Evolutionary conservation across 2,888 invertebrate genomes (phyloP), one percentile per base, ranked within the genome.

Genomic region (Lysandra bellargus): DNA sequence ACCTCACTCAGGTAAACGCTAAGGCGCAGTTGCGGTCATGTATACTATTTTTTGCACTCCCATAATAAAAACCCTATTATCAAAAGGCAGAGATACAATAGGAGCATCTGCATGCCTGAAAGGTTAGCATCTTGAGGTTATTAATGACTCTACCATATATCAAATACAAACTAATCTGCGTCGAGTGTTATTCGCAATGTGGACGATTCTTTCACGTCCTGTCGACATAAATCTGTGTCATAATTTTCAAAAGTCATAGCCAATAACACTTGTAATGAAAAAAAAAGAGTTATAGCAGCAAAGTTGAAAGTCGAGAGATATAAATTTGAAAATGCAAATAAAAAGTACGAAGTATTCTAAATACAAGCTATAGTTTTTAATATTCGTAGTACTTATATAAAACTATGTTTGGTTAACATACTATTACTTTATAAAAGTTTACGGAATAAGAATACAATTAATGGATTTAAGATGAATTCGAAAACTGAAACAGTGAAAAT

Each of bases 11-110:
- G 85, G 84, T 84, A 85, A 85, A 84, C 85, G 85, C 84, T 84
- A 74, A 79, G 74, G 75, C 75, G 79, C 44, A 30, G 61, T 79
- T 76, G 85, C 79, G 82, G 82, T 80, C 80, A 87, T 88, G 87
- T 87, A 85, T 85, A 77, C 82, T 82, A 83, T 81, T 80, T 88
- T 91, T 88, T 89, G 85, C 85, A 88, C 89, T 87, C 75, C 79
- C 79, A 88, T 89, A 89, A 86, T 85, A 83, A 84, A 81, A 82
- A 82, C 82, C 83, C 85, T 83, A 88, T 87, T 87, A 88, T 86
- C 85, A 86, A 84, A 84, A 83, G 81, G 82, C 79, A 79, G 81
- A 84, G 82, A 84, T 83, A 87, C 86, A 89, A 88, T 86, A 85
- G 85, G 81, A 83, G 83, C 86, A 81, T 83, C 79, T 87, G 86